Evolutionary conservation across 2,888 invertebrate species (phyloP).

Genomic region (Pseudoips prasinana): DNA sequence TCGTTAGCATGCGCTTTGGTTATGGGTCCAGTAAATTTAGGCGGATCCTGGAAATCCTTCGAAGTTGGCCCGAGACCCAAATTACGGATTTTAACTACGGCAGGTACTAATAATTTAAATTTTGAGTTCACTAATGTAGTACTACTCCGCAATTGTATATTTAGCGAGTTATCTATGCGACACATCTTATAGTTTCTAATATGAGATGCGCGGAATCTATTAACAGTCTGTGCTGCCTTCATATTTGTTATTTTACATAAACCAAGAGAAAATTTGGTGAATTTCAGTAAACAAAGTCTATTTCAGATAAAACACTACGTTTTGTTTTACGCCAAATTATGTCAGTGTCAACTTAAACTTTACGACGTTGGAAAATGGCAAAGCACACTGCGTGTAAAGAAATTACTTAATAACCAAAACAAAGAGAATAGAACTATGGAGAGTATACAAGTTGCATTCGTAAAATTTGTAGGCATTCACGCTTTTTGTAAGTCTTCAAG

Average conservation of each 20-base stretch:
- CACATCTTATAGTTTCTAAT: conserved; percentile 38
- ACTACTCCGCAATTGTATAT: conserved; percentile 58
- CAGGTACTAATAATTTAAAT: conserved; percentile 44
- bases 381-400: no score
- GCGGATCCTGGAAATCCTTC: conserved; percentile 67
- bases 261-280: conserved; percentile 5
- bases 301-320: conserved; percentile 10
- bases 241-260: conserved; percentile 39
- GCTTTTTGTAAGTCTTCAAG: no score
- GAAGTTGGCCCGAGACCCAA: conserved; percentile 71
- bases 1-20: conserved; percentile 88
- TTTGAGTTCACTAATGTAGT: conserved; percentile 47
- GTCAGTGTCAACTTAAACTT: conserved; percentile 8
- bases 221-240: conserved; percentile 54
- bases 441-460: no score
- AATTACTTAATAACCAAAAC: no score
- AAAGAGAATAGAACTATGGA: no score
- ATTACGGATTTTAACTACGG: conserved; percentile 45
- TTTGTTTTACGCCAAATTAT: conserved; percentile 12
- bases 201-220: conserved; percentile 40
- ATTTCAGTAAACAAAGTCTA: conserved; percentile 22
- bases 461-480: no score
- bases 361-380: no score
- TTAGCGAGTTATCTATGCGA: conserved; percentile 43
- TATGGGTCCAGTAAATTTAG: conserved; percentile 66